Evolutionary conservation across 2,888 invertebrate genomes (phyloP), one percentile per base, ranked within the genome.

Genomic region (Phaedon cochleariae): DNA sequence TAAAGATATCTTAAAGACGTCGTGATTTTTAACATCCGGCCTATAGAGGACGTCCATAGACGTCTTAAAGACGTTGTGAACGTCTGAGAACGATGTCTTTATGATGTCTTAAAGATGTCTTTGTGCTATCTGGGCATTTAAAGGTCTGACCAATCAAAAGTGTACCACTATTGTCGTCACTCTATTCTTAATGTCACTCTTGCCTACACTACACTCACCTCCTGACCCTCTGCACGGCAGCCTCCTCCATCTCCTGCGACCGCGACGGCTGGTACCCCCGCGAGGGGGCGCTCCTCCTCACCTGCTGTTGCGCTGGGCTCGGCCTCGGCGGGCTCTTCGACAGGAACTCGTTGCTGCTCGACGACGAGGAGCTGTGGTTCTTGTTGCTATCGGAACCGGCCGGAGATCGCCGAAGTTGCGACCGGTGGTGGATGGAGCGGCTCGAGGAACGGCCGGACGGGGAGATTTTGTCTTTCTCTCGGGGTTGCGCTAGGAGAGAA

Each of bases 301-400:
- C 67, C 52, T 73, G 59, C 2, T 77, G 58, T 70, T 48, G 70
- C 52, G n/a, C 78, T 70, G 37, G 77, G 68, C 51, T 75, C 73
- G 48, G 77, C 72, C 52, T 64, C 26, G 77, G 69, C 6, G 77
- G 71, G 5, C 81, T 80, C 41, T 80, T 74, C 1, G 79, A 71
- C 4, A 78, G 76, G 69, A 80, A 79, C 61, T 80, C 80, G 51
- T 78, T 77, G 48, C 80, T 80, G 57, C 81, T 81, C 5, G 82
- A 80, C 2, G 81, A 82, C 7, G 41, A 41, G 2, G 81, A 81
- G 49, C 76, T 73, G 34, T 48, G 53, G 2, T 58, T 64, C 73
- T 81, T 82, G 68, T 78, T 78, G 9, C 78, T 76, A 64, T 84
- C 84, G 2, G 81, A 80, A 49, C 81, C 77, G 2, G 79, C 82